These are phyloP conservation scores for Subacronicta megacephala DNA, from an alignment of 2,888 invertebrate species.

Conservation along the genomic window DNA sequence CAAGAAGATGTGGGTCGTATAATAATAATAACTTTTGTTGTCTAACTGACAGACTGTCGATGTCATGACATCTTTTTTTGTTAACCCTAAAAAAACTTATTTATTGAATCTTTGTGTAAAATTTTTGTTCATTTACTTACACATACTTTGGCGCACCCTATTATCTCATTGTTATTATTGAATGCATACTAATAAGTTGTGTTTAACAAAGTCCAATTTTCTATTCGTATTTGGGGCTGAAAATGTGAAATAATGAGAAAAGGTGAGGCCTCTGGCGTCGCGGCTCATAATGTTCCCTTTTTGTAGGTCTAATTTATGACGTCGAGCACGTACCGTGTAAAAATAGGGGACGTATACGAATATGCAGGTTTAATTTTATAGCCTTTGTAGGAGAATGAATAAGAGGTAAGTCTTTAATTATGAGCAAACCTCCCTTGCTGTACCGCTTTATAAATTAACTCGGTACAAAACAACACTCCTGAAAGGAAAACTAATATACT, in stretches of 20 bases:
- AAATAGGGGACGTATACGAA: constrained; percentile 78
- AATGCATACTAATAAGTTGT: constrained; percentile 56
- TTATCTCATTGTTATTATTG: constrained; percentile 50
- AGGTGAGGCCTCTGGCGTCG: constrained; percentile 73
- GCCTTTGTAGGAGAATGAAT: constrained; percentile 80
- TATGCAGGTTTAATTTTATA: constrained; percentile 83
- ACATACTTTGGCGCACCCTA: constrained; percentile 17
- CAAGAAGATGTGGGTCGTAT: constrained; percentile 20
- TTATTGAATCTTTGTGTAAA: constrained; percentile 8
- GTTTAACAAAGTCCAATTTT: constrained; percentile 64
- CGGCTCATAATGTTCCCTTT: constrained; percentile 78
- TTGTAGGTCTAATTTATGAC: constrained; percentile 84
- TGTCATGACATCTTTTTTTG: constrained; percentile 13
- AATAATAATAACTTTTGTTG: constrained; percentile 27
- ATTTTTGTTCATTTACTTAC: constrained; percentile 1
- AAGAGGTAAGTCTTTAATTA: constrained; percentile 82
- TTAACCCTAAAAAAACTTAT: constrained; percentile 8
- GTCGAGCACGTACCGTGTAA: constrained; percentile 77
- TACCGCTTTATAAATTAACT: constrained; percentile 72
- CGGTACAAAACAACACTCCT: constrained; percentile 67
- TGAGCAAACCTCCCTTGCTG: constrained; percentile 69
- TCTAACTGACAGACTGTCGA: constrained; percentile 8
- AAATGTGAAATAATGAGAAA: constrained; percentile 77
- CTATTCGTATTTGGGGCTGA: constrained; percentile 65
- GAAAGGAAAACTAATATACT: constrained; percentile 59